Conservation (phyloP, 2,888 invertebrate genomes). For the Pandemis heparana region DNA sequence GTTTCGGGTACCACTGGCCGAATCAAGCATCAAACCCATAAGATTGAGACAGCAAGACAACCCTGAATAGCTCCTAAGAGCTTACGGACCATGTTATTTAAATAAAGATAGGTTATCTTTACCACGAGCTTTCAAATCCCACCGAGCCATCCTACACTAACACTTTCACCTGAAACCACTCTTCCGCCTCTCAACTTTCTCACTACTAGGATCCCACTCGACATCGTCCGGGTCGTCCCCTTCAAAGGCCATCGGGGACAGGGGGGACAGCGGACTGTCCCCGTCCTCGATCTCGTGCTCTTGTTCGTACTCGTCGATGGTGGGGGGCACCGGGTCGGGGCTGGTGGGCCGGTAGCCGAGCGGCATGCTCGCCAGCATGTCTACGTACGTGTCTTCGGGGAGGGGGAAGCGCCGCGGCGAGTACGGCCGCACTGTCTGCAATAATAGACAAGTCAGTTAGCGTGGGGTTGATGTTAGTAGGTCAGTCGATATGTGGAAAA, state of each 20-base stretch:
- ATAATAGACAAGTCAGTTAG: constrained; percentile 41
- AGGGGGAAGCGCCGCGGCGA: constrained; percentile 92
- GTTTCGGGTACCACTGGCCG: too few species aligned
- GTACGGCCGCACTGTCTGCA: constrained; percentile 89
- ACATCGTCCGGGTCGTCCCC: constrained; percentile 95
- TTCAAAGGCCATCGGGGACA: constrained; percentile 78
- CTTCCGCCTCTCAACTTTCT: constrained; percentile 64
- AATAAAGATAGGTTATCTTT: too few species aligned
- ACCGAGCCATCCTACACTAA: neutral
- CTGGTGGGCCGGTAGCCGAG: constrained; percentile 81
- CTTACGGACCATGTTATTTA: too few species aligned
- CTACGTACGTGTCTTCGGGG: constrained; percentile 88
- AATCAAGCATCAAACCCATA: too few species aligned
- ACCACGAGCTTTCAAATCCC: neutral
- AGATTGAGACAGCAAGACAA: too few species aligned
- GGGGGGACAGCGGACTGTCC: constrained; percentile 63
- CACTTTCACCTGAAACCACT: constrained; percentile 63
- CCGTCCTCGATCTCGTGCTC: constrained; percentile 48
- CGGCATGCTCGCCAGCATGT: constrained; percentile 90
- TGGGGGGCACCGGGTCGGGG: constrained; percentile 46
- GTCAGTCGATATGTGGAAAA: too few species aligned
- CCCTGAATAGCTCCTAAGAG: too few species aligned
- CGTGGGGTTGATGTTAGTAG: too few species aligned
- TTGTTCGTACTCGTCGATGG: constrained; percentile 23
- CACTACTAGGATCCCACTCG: constrained; percentile 89